phyloP scores from a whole-genome alignment of 2,113 vertebrate genomes.

The Crotalus helleri region DNA sequence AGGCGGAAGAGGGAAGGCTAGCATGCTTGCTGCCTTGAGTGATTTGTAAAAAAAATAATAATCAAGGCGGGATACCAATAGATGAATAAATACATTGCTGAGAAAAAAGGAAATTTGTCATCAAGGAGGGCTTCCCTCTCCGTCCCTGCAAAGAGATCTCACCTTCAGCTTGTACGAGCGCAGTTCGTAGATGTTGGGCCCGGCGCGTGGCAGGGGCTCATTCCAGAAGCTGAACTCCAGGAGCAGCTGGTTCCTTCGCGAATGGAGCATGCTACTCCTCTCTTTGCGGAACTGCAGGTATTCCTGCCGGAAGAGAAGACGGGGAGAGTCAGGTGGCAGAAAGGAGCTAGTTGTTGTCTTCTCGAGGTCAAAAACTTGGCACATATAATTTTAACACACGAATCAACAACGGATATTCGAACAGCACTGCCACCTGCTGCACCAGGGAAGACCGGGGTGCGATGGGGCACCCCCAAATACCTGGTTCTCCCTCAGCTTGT shows the following conservation, averaged over 20 bases:
- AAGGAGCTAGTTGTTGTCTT: too few species aligned
- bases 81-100: too few species aligned
- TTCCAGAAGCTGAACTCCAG: slow-evolving; percentile 99
- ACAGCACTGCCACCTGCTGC: background rate
- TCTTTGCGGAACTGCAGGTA: slow-evolving; percentile 87
- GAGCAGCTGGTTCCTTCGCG: slow-evolving; percentile 89
- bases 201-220: slow-evolving; percentile 81
- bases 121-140: too few species aligned
- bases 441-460: background rate
- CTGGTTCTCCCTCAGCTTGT: slow-evolving; percentile 84
- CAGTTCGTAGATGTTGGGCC: slow-evolving; percentile 91
- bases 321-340: rapidly evolving
- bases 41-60: too few species aligned
- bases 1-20: too few species aligned
- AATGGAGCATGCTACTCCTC: slow-evolving; percentile 88
- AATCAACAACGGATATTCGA: too few species aligned
- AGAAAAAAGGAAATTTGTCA: too few species aligned
- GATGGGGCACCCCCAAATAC: slow-evolving; percentile 47
- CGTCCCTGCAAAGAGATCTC: background rate
- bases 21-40: too few species aligned
- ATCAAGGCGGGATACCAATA: too few species aligned
- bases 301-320: slow-evolving; percentile 64
- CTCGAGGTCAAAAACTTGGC: too few species aligned
- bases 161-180: slow-evolving; percentile 90
- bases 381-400: background rate